Evolutionary conservation across 2,888 invertebrate species (phyloP), one percentile per base, ranked within the genome.

Genomic region (Eurytoma adleriae): DNA sequence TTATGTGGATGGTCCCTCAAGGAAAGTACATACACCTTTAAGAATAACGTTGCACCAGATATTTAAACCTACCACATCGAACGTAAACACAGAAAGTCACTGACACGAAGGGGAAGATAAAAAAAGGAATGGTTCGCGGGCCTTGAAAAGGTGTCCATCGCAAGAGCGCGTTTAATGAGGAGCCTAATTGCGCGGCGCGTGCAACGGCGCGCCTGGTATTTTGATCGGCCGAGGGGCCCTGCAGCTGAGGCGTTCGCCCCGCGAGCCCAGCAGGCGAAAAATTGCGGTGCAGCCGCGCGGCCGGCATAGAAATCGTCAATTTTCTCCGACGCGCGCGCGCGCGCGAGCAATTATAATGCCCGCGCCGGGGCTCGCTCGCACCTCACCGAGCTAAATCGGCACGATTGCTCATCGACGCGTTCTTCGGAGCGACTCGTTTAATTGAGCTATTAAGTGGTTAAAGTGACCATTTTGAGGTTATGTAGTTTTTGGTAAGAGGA

Each of bases 181-280:
- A 24, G n/a, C 59, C 66, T 68, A 75, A 75, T 75, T 75, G 50
- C 27, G 48, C 67, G 20, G n/a, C 16, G 54, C 27, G n/a, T 56
- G 50, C 52, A 56, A 40, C 20, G 62, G 52, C 30, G 24, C 48
- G 20, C 20, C 54, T 54, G 67, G 67, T 64, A 68, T 67, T 75
- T 75, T 67, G 64, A 75, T 75, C 75, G 67, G 57, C 75, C 59
- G 67, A 14, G 16, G 13, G n/a, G 57, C 10, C 14, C 16, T 30
- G 57, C 66, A 74, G 66, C 66, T 74, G 56, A 66, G 62, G 16
- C 18, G 54, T n/a, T 7, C 59, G 59, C 48, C 56, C 24, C 24
- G 24, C 24, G 24, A 24, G 48, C 61, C 74, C 57, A 68, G 67
- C 57, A 68, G 67, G 75, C 75, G 67, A 75, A 75, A 75, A 75